Evolutionary conservation across 2,888 invertebrate species (phyloP).

Genomic region (Heliothis peltigera): DNA sequence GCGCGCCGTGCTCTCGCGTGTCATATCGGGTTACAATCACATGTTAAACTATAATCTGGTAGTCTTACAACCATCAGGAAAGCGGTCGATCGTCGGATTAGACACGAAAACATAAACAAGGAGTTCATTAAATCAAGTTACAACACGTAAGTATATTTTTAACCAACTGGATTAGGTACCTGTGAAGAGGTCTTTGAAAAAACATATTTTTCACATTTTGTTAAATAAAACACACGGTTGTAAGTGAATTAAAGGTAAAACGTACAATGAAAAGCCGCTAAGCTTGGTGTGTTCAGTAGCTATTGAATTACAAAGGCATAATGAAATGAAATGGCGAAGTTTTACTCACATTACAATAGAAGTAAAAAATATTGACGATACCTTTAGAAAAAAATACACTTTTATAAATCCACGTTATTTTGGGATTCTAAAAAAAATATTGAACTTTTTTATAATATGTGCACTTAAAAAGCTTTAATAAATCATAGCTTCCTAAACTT

Average conservation of each 20-base stretch:
- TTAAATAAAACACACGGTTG: slow-evolving; percentile 8
- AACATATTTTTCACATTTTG: slow-evolving; percentile 13
- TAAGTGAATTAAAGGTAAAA: slow-evolving; percentile 34
- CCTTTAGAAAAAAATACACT: slow-evolving; percentile 53
- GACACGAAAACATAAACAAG: slow-evolving; percentile 54
- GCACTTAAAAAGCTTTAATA: slow-evolving; percentile 20
- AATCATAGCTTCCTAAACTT: slow-evolving; percentile 43
- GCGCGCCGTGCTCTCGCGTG: slow-evolving; percentile 60
- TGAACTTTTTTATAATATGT: slow-evolving; percentile 22
- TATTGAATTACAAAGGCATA: slow-evolving; percentile 72
- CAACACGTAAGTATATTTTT: slow-evolving; percentile 24
- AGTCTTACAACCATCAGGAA: slow-evolving; percentile 63
- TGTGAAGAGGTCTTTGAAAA: slow-evolving; percentile 11
- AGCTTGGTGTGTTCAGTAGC: slow-evolving; percentile 68
- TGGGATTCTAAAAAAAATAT: slow-evolving; percentile 14
- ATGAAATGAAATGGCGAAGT: slow-evolving; percentile 66
- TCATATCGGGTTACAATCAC: slow-evolving; percentile 70
- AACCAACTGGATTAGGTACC: slow-evolving; percentile 10
- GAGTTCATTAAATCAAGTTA: slow-evolving; percentile 40
- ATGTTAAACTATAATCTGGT: slow-evolving; percentile 64
- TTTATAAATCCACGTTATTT: slow-evolving; percentile 42
- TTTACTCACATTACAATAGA: slow-evolving; percentile 68
- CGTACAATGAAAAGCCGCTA: slow-evolving; percentile 64
- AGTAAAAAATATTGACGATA: slow-evolving; percentile 63
- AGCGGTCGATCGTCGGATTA: slow-evolving; percentile 62